Evolutionary conservation across 2,797 vertebrate genomes (phyloP), one percentile per base, ranked within the genome.

Genomic region (Graptemys geographica): DNA sequence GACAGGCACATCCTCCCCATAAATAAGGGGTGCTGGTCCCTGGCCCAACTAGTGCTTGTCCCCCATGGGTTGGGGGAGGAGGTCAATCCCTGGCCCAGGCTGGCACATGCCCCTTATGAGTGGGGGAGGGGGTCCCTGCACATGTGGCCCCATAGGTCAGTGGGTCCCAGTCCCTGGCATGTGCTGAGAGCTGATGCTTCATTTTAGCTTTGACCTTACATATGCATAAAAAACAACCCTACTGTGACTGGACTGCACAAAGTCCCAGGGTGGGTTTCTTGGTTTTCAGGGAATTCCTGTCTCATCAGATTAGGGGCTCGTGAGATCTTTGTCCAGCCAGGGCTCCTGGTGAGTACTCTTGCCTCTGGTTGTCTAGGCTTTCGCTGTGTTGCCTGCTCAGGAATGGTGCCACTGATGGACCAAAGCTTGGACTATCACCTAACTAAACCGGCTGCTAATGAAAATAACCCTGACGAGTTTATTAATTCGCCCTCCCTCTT

Each of bases 401-500:
- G 21, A 84, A 74, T n/a, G 33, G 92, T 86, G 92, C 5, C 86
- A 59, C 59, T 90, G 93, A 93, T 72, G 84, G 96, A 94, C 84
- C 37, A 79, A 88, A 89, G 83, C 93, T 47, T 89, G 90, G 95
- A 94, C 84, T 93, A 84, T 97, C 96, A 86, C 96, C 95, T 94
- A 96, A 97, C 96, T 96, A 91, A 97, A 95, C 84, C 23, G 86
- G 51, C 94, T 89, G 62, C 84, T 83, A 96, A 95, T 92, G 95
- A 97, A 97, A 96, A 93, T 89, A 96, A 89, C 92, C 88, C 62
- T 1, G 4, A 57, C 56, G 72, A 88, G 91, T 95, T 97, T 96
- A 93, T 95, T 95, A 88, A 33, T 95, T 90, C 94, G 79, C 96
- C 94, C 95, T 96, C 91, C 89, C 93, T 93, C 49, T 65, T 92